Conservation (phyloP, 2,888 invertebrate genomes). For the Sisyra terminalis region DNA sequence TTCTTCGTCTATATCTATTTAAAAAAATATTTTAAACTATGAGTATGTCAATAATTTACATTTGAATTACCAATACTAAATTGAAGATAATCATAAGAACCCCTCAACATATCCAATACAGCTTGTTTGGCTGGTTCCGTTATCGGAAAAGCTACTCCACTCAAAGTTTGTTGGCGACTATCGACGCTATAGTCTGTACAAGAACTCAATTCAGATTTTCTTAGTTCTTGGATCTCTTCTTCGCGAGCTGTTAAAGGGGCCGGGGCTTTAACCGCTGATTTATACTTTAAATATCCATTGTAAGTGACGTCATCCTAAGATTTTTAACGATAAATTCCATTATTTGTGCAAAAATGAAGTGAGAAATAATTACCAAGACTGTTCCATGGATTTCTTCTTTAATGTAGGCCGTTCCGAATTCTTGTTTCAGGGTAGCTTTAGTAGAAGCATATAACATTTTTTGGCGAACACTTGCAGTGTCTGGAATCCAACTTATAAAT, state of each 20-base stretch:
- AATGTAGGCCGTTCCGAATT: constrained; percentile 89
- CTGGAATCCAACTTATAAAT: constrained; percentile 88
- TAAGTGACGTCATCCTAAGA: constrained; percentile 63
- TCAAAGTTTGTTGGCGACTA: constrained; percentile 74
- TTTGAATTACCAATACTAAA: constrained; percentile 70
- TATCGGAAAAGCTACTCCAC: constrained; percentile 82
- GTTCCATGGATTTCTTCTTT: constrained; percentile 92
- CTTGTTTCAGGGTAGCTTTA: constrained; percentile 89
- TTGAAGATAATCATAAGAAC: constrained; percentile 78
- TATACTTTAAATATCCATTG: constrained; percentile 65
- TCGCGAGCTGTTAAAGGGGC: constrained; percentile 81
- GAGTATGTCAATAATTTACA: background rate
- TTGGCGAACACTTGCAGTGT: constrained; percentile 73
- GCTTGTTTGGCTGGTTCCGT: constrained; percentile 63
- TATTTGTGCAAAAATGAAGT: background rate
- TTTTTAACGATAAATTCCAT: no score
- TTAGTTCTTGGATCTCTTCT: constrained; percentile 67
- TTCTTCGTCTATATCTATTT: constrained; percentile 72
- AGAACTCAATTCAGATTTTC: constrained; percentile 43
- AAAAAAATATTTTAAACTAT: constrained; percentile 13
- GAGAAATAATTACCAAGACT: constrained; percentile 30
- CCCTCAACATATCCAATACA: constrained; percentile 52
- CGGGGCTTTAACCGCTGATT: constrained; percentile 61
- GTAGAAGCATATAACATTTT: constrained; percentile 99
- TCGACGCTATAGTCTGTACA: constrained; percentile 64